Base-by-base conservation (phyloP, 2,888 invertebrate genomes). In the Amphipoea lucens region DNA sequence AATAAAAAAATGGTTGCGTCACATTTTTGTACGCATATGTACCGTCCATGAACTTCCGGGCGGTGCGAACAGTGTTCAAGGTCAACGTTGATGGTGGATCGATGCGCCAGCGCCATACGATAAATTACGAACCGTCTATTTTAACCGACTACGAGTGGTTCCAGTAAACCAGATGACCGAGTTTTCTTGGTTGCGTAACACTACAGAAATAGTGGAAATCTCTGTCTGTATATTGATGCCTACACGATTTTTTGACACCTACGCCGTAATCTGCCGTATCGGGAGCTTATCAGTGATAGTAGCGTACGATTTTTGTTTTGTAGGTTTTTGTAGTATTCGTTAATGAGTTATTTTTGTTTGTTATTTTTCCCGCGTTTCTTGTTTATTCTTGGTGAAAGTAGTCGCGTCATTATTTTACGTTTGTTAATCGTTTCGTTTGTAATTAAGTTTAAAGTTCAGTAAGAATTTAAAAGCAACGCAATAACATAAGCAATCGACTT, bases 41-140 rank as follows among this genome's bases (percentile, higher is more conserved):
- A 74, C 66, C 93, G 96, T 92, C 96, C 97, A 88, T 97, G 97
- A 97, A 97, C 97, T 96, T 96, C 95, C 94, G 94, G 93, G 86
- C 91, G 92, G 94, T 94, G 95, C 95, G 90, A 92, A 91, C 91
- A 78, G 70, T 63, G 83, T 88, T 91, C 96, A 97, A 97, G 97
- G 97, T 93, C 96, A 91, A 68, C 89, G 89, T 87, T 86, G 91
- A 91, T 92, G 92, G 91, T 92, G 92, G 91, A 95, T 96, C 96
- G 95, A 95, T 95, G 92, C 91, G 91, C 91, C 89, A 91, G 92
- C 91, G 91, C 91, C 89, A 91, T 91, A 87, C 87, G 92, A 93
- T 94, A 93, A 94, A 95, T 95, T 94, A 86, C 87, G 77, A 77
- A 85, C 81, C 92, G 91, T 90, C 92, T 90, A 90, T 93, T 91